These are phyloP conservation scores for Dendrocincla fuliginosa DNA, from an alignment of 2,797 vertebrate genomes.

Conservation along the genomic window DNA sequence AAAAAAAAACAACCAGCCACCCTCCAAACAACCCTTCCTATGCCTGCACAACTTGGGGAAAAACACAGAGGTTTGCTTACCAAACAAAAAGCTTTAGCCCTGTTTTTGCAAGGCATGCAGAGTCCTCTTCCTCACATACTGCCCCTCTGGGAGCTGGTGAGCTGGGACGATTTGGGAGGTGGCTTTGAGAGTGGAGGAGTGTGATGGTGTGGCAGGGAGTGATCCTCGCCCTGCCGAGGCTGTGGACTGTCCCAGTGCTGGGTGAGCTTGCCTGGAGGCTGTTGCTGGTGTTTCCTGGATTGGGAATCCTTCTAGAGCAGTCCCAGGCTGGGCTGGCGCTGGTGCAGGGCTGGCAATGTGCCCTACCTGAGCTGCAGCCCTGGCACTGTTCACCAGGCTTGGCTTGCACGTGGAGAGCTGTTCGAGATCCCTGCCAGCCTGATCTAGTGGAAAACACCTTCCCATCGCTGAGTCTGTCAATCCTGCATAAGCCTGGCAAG, in stretches of 20 bases:
- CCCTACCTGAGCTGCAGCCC: not conserved
- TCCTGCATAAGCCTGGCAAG: not conserved
- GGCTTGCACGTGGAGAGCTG: not conserved
- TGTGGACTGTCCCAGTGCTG: accelerated
- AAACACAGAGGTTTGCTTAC: not conserved
- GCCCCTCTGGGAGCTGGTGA: accelerated
- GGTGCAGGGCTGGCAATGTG: not conserved
- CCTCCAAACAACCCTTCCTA: not conserved
- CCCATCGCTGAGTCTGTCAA: not conserved
- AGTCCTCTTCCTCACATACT: accelerated
- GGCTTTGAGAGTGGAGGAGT: not conserved
- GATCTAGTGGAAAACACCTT: not conserved
- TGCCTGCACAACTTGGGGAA: not conserved
- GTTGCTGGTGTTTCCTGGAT: not conserved
- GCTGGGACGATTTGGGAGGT: accelerated
- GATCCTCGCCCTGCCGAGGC: accelerated
- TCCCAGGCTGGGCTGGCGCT: not conserved
- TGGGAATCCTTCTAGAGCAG: not conserved
- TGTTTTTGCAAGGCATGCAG: not conserved
- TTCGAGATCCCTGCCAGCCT: not conserved
- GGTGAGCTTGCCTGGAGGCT: accelerated
- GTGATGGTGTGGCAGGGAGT: not conserved
- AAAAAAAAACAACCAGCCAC: not conserved
- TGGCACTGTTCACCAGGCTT: not conserved
- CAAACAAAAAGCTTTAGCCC: accelerated